Conservation (phyloP, 2,797 vertebrate species). For the Pseudochirops corinnae region DNA sequence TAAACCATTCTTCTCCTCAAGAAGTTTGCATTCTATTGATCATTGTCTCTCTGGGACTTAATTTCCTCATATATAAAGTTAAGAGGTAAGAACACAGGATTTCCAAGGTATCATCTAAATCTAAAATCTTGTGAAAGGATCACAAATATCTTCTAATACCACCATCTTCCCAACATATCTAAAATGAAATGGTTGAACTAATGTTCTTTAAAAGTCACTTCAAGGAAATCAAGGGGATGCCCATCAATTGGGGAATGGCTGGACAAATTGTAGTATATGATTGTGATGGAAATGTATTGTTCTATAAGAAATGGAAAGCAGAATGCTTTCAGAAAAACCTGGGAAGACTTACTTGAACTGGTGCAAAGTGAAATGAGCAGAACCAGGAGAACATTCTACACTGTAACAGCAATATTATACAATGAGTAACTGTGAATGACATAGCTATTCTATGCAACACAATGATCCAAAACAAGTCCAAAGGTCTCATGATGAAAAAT, state of each 20-base stretch:
- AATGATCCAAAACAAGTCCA: not conserved
- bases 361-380: not conserved
- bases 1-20: not conserved
- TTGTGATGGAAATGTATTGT: not conserved
- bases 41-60: not conserved
- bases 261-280: not conserved
- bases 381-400: not conserved
- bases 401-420: not conserved
- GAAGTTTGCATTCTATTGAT: not conserved
- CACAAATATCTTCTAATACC: not conserved
- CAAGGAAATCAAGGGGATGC: not conserved
- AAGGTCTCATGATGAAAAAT: not conserved
- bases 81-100: not conserved
- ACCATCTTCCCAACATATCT: not conserved
- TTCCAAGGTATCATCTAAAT: not conserved
- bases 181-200: not conserved
- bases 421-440: not conserved
- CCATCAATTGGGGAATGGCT: not conserved
- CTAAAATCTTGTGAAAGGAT: not conserved
- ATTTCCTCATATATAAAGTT: not conserved
- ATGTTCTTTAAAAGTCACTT: not conserved
- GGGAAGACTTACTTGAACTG: not conserved
- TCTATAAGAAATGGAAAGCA: not conserved
- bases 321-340: not conserved
- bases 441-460: not conserved